These are phyloP conservation scores for Pollachius pollachius DNA, from an alignment of 2,113 vertebrate species.

Conservation along the genomic window DNA sequence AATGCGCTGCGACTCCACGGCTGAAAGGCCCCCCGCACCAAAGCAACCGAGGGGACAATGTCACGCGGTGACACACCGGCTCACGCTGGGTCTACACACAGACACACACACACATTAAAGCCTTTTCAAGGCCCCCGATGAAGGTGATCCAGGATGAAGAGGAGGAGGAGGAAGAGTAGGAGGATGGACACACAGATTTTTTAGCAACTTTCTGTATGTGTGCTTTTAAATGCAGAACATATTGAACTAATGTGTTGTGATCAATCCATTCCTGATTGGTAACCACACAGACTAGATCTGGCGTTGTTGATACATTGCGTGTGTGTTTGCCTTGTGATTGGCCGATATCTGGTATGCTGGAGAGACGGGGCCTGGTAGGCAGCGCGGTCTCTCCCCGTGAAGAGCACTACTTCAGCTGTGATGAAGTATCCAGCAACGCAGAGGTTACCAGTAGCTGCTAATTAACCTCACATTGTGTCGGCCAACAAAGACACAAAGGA, in stretches of 20 bases:
- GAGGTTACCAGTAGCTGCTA: slow-evolving; percentile 78
- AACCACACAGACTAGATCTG: slow-evolving; percentile 43
- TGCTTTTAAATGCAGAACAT: slow-evolving; percentile 38
- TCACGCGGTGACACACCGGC: slow-evolving; percentile 36
- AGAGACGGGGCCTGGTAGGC: slow-evolving; percentile 46
- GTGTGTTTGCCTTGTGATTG: slow-evolving; percentile 65
- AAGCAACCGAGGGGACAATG: slow-evolving; percentile 19
- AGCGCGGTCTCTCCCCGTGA: slow-evolving; percentile 52
- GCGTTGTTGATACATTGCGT: slow-evolving; percentile 43
- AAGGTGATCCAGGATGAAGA: no score
- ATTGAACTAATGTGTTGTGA: slow-evolving; percentile 10
- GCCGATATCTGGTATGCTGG: slow-evolving; percentile 59
- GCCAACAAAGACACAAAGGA: slow-evolving; percentile 79
- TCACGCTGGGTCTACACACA: slow-evolving; percentile 31
- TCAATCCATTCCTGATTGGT: slow-evolving; percentile 37
- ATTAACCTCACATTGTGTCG: slow-evolving; percentile 80
- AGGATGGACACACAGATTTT: no score
- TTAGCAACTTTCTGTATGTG: no score
- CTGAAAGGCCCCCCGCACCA: slow-evolving; percentile 43
- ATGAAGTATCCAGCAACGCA: slow-evolving; percentile 72
- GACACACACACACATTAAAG: no score
- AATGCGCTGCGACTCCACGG: slow-evolving; percentile 36
- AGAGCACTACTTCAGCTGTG: slow-evolving; percentile 74
- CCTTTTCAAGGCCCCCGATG: no score
- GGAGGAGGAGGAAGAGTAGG: no score